Percentiles rank a stretch among this genome's conserved stretches.
These are phyloP conservation scores for Apeira syringaria DNA, from an alignment of 2,888 invertebrate species.

Conservation along the genomic window DNA sequence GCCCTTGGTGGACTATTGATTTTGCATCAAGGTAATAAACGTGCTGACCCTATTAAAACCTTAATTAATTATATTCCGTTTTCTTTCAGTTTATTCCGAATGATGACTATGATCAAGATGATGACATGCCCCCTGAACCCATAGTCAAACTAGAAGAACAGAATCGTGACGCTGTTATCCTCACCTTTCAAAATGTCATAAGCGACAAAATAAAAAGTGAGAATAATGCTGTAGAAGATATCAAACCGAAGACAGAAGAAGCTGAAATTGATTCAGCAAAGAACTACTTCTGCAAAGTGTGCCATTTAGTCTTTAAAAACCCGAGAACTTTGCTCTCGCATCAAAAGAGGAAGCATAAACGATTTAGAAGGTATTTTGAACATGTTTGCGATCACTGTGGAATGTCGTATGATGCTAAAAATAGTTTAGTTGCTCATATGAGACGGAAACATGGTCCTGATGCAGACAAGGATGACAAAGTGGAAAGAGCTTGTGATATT, in stretches of 20 bases:
- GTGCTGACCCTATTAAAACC: too few species aligned
- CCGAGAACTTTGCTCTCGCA: constrained; percentile 64
- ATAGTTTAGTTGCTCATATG: constrained; percentile 67
- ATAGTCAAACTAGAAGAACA: constrained; percentile 58
- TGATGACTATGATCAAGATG: constrained; percentile 51
- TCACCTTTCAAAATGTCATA: constrained; percentile 67
- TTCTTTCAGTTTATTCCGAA: constrained; percentile 60
- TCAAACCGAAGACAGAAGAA: constrained; percentile 8
- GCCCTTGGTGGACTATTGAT: too few species aligned
- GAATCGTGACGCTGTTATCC: constrained; percentile 56
- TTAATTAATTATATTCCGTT: not conserved
- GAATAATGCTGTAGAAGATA: not conserved
- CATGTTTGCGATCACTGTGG: constrained; percentile 68
- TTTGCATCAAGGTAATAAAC: too few species aligned
- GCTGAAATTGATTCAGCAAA: constrained; percentile 30
- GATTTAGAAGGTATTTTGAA: constrained; percentile 55
- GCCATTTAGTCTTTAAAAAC: constrained; percentile 69
- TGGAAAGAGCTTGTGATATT: constrained; percentile 66
- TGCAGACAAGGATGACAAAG: constrained; percentile 51
- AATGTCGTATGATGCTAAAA: constrained; percentile 70
- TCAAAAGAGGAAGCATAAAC: constrained; percentile 66
- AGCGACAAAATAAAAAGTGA: constrained; percentile 36
- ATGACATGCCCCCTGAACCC: constrained; percentile 53
- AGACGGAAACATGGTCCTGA: constrained; percentile 67
- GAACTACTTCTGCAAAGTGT: constrained; percentile 58